Percentiles rank a stretch among this genome's conserved stretches.
Evolutionary conservation across 2,797 vertebrate genomes (phyloP).

Genomic region (Eutrigla gurnardus): DNA sequence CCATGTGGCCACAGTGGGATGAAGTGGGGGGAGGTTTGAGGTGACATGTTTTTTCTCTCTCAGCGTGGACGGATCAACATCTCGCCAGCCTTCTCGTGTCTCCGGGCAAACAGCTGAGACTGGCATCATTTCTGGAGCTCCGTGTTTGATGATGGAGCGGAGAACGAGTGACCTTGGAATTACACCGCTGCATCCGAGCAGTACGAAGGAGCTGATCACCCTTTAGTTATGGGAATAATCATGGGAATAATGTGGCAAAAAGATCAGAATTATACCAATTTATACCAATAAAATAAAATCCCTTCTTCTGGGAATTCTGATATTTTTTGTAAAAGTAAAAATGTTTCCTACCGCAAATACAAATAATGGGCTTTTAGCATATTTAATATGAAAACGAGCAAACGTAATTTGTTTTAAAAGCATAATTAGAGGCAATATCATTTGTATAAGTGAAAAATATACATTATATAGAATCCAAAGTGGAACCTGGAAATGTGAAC

Average conservation of each 20-base stretch:
- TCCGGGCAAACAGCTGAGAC: slow-evolving; percentile 82
- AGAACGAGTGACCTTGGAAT: slow-evolving; percentile 45
- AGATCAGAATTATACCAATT: neutral
- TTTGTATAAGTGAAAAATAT: neutral
- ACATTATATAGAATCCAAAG: neutral
- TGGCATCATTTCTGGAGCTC: slow-evolving; percentile 57
- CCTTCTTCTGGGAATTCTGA: neutral
- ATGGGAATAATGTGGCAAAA: neutral
- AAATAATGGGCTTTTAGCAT: neutral
- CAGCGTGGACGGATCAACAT: slow-evolving; percentile 71
- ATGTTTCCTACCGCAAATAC: neutral
- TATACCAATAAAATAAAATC: neutral
- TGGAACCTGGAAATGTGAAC: no score
- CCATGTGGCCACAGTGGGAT: slow-evolving; percentile 67
- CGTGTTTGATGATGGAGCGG: slow-evolving; percentile 24
- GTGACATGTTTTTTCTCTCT: slow-evolving; percentile 70
- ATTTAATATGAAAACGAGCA: neutral
- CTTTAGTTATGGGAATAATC: neutral
- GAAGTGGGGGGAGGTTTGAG: slow-evolving; percentile 50
- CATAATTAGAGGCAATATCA: neutral
- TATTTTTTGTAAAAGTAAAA: neutral
- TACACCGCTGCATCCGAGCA: neutral
- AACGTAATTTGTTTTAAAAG: neutral
- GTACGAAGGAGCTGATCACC: neutral
- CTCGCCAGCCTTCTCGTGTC: slow-evolving; percentile 67